These are phyloP conservation scores for Drosophila subquinaria DNA, from an alignment of 2,888 invertebrate genomes.

Conservation along the genomic window DNA sequence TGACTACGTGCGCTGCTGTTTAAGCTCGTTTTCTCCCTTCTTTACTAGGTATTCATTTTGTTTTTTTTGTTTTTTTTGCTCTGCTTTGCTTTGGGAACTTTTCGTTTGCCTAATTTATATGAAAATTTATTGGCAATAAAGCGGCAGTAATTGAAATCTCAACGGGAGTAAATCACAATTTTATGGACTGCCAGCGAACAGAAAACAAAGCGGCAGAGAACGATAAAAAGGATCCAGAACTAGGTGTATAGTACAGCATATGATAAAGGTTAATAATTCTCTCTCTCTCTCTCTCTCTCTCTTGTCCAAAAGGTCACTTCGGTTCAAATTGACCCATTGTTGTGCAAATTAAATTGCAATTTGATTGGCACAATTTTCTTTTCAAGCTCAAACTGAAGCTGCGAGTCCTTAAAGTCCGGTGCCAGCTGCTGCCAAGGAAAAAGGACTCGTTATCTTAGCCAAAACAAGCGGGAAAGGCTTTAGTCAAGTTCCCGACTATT, in stretches of 20 bases:
- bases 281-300: too few species aligned
- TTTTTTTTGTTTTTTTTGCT: slow-evolving; percentile 3
- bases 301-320: slow-evolving; percentile 51
- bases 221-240: slow-evolving; percentile 30
- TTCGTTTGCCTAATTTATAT: slow-evolving; percentile 78
- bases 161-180: slow-evolving; percentile 82
- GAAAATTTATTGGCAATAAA: slow-evolving; percentile 83
- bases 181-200: slow-evolving; percentile 65
- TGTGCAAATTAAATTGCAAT: slow-evolving; percentile 78
- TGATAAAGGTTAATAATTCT: slow-evolving; percentile 75
- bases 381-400: neutral
- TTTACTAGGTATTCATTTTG: neutral
- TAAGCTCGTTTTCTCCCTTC: slow-evolving; percentile 14
- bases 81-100: slow-evolving; percentile 34
- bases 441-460: slow-evolving; percentile 16
- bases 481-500: too few species aligned
- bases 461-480: neutral
- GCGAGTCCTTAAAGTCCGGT: slow-evolving; percentile 47
- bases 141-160: slow-evolving; percentile 82
- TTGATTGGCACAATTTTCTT: slow-evolving; percentile 67
- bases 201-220: slow-evolving; percentile 29
- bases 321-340: slow-evolving; percentile 61
- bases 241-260: slow-evolving; percentile 27
- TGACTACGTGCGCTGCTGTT: slow-evolving; percentile 48
- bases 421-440: slow-evolving; percentile 39